These are phyloP conservation scores for Caligus rogercresseyi DNA, from an alignment of 1,140 invertebrate species.

Conservation along the genomic window DNA sequence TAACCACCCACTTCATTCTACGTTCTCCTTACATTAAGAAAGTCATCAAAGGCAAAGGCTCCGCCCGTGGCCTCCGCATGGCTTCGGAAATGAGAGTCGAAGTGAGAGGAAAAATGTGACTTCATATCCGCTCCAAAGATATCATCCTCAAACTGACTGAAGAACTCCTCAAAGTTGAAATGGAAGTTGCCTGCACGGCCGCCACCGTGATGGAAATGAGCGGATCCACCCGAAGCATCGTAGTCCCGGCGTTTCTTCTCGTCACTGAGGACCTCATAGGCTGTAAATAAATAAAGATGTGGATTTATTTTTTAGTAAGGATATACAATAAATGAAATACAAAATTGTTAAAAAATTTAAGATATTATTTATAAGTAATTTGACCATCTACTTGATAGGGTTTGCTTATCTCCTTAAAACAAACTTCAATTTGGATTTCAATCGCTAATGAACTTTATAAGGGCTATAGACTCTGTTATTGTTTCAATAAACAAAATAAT, in stretches of 20 bases:
- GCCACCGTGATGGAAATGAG: slow-evolving; percentile 15
- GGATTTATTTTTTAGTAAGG: slow-evolving; percentile 2
- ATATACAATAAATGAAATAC: not conserved
- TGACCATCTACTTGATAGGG: not conserved
- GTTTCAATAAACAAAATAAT: no score
- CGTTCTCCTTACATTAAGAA: slow-evolving; percentile 17
- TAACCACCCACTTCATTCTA: no score
- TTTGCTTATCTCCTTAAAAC: not conserved
- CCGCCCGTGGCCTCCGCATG: slow-evolving; percentile 13
- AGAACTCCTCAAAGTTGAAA: slow-evolving; percentile 24
- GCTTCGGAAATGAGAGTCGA: slow-evolving; percentile 21
- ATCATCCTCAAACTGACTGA: slow-evolving; percentile 22
- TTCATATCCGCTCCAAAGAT: slow-evolving; percentile 13
- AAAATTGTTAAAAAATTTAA: not conserved
- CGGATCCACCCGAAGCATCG: slow-evolving; percentile 22
- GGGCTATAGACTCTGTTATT: no score
- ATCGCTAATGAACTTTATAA: no score
- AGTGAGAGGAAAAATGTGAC: slow-evolving; percentile 8
- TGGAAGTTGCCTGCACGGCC: slow-evolving; percentile 17
- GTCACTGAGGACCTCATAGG: slow-evolving; percentile 23
- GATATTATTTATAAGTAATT: not conserved
- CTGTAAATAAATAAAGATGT: slow-evolving; percentile 16
- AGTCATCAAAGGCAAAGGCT: slow-evolving; percentile 7
- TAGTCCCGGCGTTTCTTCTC: slow-evolving; percentile 22
- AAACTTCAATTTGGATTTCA: not conserved